phyloP scores from a whole-genome alignment of 2,888 invertebrate species.

The Brachyptera putata region DNA sequence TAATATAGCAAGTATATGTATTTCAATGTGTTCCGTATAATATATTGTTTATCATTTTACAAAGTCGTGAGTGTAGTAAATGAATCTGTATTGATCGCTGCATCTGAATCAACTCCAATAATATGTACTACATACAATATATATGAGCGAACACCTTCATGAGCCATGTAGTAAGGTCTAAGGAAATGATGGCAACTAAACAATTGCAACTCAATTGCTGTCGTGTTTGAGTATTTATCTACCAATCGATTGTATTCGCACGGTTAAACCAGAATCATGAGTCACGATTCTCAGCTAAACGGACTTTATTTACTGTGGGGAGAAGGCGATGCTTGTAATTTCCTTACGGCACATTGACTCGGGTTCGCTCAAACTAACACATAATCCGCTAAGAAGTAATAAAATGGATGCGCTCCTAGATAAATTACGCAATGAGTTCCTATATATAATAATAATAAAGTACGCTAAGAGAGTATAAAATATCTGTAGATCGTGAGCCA shows the following conservation, averaged over 20 bases:
- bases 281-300: slow-evolving; percentile 11
- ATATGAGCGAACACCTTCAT: not conserved
- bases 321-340: slow-evolving; percentile 14
- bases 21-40: not conserved
- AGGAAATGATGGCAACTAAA: not conserved
- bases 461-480: slow-evolving; percentile 3
- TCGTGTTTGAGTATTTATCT: slow-evolving; percentile 9
- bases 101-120: slow-evolving; percentile 9
- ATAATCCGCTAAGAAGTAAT: slow-evolving; percentile 11
- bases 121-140: no score
- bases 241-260: slow-evolving; percentile 16
- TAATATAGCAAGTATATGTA: no score
- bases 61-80: not conserved
- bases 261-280: not conserved
- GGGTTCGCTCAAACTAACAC: slow-evolving; percentile 5
- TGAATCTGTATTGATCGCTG: not conserved
- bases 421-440: slow-evolving; percentile 17
- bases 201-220: slow-evolving; percentile 15
- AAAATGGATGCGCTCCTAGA: slow-evolving; percentile 13
- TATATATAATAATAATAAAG: not conserved
- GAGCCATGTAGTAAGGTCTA: not conserved
- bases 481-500: slow-evolving; percentile 3
- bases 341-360: slow-evolving; percentile 14
- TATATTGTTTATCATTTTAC: not conserved
- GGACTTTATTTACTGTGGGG: slow-evolving; percentile 18